phyloP scores from a whole-genome alignment of 2,797 vertebrate genomes.

The Phoxinus dragarum region DNA sequence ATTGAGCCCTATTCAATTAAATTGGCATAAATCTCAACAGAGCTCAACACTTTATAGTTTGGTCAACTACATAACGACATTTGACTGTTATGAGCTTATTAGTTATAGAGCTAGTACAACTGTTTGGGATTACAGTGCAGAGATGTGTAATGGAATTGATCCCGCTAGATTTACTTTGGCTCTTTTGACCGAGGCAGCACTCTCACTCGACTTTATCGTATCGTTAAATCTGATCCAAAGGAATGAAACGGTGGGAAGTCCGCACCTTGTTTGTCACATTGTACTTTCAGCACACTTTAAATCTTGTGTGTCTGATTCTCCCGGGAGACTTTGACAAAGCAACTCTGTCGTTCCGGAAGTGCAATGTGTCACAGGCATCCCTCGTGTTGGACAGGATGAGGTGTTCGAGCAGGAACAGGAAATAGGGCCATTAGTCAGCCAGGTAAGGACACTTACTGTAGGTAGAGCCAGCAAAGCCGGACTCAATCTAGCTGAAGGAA shows the following conservation, averaged over 20 bases:
- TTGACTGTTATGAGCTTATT: no score
- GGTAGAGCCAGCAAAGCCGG: not conserved
- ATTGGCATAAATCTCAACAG: no score
- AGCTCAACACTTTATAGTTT: no score
- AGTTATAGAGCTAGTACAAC: no score
- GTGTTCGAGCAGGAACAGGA: constrained; percentile 32
- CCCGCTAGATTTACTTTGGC: constrained; percentile 30
- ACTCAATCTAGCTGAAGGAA: constrained; percentile 6
- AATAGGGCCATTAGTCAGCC: constrained; percentile 6
- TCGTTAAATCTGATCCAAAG: constrained; percentile 11
- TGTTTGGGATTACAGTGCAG: no score
- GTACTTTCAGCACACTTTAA: constrained; percentile 1
- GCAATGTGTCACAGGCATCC: not conserved
- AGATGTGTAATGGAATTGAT: constrained; percentile 44
- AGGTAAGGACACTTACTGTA: not conserved
- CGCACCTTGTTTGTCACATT: constrained; percentile 18
- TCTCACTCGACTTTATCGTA: constrained; percentile 29
- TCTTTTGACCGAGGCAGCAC: constrained; percentile 23
- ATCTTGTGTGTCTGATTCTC: constrained; percentile 4
- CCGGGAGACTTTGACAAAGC: constrained; percentile 21
- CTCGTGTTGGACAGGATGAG: constrained; percentile 18
- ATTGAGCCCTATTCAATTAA: no score
- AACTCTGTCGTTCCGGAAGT: not conserved
- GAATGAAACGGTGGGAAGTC: constrained; percentile 1
- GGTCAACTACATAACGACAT: no score